Percentiles rank a stretch among this genome's conserved stretches.
Evolutionary conservation across 2,113 vertebrate species (phyloP).

Genomic region (Sceloporus undulatus): DNA sequence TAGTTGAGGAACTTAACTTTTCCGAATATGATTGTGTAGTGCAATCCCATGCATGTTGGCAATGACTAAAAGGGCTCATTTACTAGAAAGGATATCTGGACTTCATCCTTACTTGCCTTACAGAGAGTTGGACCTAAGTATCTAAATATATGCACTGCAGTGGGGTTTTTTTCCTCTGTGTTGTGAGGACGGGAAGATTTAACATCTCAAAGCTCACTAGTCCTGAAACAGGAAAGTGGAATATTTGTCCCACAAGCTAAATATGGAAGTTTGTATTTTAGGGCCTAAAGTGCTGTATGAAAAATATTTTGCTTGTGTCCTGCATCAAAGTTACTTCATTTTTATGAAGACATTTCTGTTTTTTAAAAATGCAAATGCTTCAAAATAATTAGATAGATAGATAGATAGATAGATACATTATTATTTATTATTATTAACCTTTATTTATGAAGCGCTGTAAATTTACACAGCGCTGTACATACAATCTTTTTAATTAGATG

Average conservation of each 20-base stretch:
- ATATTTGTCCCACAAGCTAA: no score
- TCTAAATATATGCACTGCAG: background rate
- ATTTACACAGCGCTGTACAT: no score
- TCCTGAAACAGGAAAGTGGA: no score
- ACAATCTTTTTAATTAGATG: no score
- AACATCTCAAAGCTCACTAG: no score
- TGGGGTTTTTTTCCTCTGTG: no score
- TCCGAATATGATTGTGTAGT: background rate
- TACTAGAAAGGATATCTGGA: background rate
- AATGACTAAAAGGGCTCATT: no score
- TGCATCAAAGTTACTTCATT: background rate
- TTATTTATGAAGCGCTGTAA: no score
- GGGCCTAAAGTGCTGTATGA: background rate
- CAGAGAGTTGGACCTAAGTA: background rate
- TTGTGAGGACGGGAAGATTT: background rate
- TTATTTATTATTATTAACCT: no score
- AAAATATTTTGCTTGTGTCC: background rate
- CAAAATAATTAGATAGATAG: no score
- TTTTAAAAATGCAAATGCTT: background rate
- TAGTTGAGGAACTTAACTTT: background rate
- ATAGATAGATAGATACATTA: no score
- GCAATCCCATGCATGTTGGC: background rate
- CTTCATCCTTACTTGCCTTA: background rate
- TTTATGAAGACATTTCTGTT: background rate
- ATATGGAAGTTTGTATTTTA: background rate